Evolutionary conservation across 2,888 invertebrate species (phyloP), one percentile per base, ranked within the genome.

Genomic region (Heliconius cydno): DNA sequence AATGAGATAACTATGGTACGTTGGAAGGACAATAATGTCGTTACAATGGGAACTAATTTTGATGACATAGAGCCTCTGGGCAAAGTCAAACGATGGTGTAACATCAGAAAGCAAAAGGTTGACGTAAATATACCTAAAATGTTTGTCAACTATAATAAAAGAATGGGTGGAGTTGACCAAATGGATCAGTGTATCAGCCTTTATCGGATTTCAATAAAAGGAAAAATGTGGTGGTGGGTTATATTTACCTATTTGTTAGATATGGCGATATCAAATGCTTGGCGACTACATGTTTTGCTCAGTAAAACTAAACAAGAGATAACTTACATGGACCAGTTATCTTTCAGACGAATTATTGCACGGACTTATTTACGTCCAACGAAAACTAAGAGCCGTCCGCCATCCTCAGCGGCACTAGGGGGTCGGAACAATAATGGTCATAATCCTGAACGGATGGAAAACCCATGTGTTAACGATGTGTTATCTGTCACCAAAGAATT

Each of bases 11-110:
- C 77, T 52, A 77, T 84, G 41, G 85, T 85, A 22, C 80, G 84
- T 38, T 85, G 86, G 85, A 84, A 84, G 68, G 85, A 85, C 76
- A 86, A 85, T 75, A 84, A 80, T 81, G 82, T 86, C 57, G 76
- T 81, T 76, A 84, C 85, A 34, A 85, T 85, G 81, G 84, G 77
- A 63, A 81, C 84, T 65, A 86, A 85, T 79, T 84, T 81, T 78
- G 84, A 84, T 78, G 76, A 72, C 71, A 78, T 84, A 74, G 82
- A 85, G 74, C 84, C 84, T 74, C 78, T 84, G 77, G 84, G 84
- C 60, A 83, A 82, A 80, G 84, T 86, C 52, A 85, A 84, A 83
- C 66, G 84, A 76, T 86, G 83, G 83, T 81, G 82, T 79, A 76
- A 78, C 60, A 78, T 79, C 57, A 77, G 73, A 77, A 82, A 80